Base-by-base conservation (phyloP, 2,113 vertebrate species). In the Bostrychus sinensis region DNA sequence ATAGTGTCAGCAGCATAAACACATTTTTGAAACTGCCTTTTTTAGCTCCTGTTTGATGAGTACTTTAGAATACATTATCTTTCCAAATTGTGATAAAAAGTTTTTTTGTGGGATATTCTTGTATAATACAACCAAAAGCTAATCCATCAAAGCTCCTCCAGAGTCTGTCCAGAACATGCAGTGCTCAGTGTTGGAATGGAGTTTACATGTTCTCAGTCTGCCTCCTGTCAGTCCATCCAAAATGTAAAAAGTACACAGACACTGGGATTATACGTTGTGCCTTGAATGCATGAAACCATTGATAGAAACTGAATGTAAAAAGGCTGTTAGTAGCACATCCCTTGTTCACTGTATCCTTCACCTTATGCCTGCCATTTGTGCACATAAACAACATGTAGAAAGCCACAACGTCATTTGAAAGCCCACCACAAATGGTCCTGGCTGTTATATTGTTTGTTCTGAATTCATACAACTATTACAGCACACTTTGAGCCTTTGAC, bases 391-490 rank as follows among this genome's bases (percentile, higher is more conserved):
- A n/a, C n/a, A n/a, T n/a, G n/a, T n/a, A n/a, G n/a, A n/a, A n/a
- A n/a, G n/a, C n/a, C n/a, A n/a, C n/a, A n/a, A n/a, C n/a, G n/a
- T n/a, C n/a, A n/a, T n/a, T n/a, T n/a, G 51, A 64, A 38, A 16
- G 48, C 48, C 23, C 13, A 8, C 42, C 77, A 82, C 58, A 75
- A 82, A 82, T 26, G 48, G 59, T 37, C 64, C 50, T 38, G 2
- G 63, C 53, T 60, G 20, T 66, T 62, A 78, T 13, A 48, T 64
- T 76, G 61, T 81, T 88, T 83, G 60, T 78, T 72, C 62, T 57
- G 22, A 62, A 76, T 70, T 60, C 75, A 60, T 69, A 62, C 38
- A 28, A 42, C 67, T 62, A 72, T 78, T 77, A 61, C 23, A 2
- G 50, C 55, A 53, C 65, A 23, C 12, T n/a, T 56, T 46, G 69